These are phyloP conservation scores for Acanthosepion pharaonis DNA, from an alignment of 2,888 invertebrate species.

Conservation along the genomic window DNA sequence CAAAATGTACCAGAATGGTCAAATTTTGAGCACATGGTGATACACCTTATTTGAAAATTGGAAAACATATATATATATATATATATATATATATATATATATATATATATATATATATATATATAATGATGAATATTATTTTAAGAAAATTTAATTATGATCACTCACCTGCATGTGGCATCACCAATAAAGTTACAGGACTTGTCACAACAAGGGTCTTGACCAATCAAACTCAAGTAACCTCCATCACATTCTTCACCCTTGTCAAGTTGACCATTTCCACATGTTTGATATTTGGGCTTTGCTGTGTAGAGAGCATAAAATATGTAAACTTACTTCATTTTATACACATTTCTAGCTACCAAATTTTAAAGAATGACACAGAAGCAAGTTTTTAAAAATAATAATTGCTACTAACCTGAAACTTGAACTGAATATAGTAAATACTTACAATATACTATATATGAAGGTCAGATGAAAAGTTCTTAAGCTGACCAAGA, in stretches of 20 bases:
- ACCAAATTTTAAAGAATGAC: too few species aligned
- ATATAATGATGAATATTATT: background rate
- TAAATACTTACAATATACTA: too few species aligned
- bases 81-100: conserved; percentile 33
- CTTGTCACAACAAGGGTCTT: conserved; percentile 92
- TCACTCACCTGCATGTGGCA: conserved; percentile 88
- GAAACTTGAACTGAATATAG: too few species aligned
- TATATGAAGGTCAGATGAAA: too few species aligned
- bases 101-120: conserved; percentile 25
- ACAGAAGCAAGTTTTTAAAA: too few species aligned
- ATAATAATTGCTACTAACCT: too few species aligned
- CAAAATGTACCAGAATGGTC: too few species aligned
- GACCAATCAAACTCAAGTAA: conserved; percentile 80
- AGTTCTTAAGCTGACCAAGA: too few species aligned
- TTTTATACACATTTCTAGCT: background rate
- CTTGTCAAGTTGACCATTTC: conserved; percentile 90
- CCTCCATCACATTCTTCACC: conserved; percentile 95
- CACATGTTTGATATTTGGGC: conserved; percentile 79
- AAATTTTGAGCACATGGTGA: background rate
- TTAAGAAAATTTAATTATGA: background rate
- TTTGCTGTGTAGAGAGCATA: background rate
- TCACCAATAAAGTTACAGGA: conserved; percentile 90
- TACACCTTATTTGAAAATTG: background rate
- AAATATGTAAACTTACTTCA: background rate
- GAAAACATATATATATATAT: background rate